Base-by-base conservation (phyloP, 1,140 invertebrate genomes). In the Drosophila lacteicornis region DNA sequence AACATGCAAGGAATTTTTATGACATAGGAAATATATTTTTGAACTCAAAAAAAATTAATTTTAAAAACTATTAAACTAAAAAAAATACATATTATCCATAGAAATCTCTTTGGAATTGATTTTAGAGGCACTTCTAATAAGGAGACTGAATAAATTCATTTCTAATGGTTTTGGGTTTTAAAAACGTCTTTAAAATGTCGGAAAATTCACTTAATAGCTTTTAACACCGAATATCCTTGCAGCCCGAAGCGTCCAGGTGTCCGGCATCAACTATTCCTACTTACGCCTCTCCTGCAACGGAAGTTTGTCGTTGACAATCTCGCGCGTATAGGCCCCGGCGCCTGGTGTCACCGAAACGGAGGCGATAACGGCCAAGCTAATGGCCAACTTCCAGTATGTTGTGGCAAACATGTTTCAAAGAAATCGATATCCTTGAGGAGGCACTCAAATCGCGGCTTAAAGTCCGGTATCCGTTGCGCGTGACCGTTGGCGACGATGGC, bases 221-320 rank as follows among this genome's bases (percentile, higher is more conserved):
- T 33, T 13, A n/a, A 19, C 51, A 38, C 12, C 3, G 11, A 36
- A 53, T n/a, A 43, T 55, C 7, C 42, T 19, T 12, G n/a, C 12
- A 19, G n/a, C 19, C 19, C 19, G 19, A 19, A 19, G 19, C 19
- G 19, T 19, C 19, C 19, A 19, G 19, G 19, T 19, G 19, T 19
- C 19, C 19, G 19, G 19, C 19, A 19, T 19, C 19, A 19, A 3
- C 4, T 12, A 11, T 19, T 17, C 1, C 1, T 68, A 80, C 92
- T 93, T 85, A 93, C 92, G 92, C 79, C 82, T 79, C 56, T 91
- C 82, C 68, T 91, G 75, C 45, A 92, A 59, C 36, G 92, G 86
- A 19, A 92, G 84, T 33, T 91, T 88, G 68, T 92, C 77, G 56
- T 93, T 93, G 0, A 92, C 43, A 47, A 93, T 92, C 76, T 92